Evolutionary conservation across 2,797 vertebrate genomes (phyloP).

Genomic region (Sebastes aleutianus): DNA sequence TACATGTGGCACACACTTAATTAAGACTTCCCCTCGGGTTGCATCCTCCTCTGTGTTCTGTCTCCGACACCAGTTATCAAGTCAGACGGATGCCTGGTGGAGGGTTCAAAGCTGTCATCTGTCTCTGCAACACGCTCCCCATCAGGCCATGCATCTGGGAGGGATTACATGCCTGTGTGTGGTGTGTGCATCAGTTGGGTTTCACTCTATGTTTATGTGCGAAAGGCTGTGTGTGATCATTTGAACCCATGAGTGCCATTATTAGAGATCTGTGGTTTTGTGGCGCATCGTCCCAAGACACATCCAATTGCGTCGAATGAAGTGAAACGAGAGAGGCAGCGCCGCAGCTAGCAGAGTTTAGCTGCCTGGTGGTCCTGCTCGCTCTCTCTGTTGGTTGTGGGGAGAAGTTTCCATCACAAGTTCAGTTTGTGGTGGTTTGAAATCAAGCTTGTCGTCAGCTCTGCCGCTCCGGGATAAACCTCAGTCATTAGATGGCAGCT

Average conservation of each 20-base stretch:
- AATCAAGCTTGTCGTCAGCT: constrained; percentile 42
- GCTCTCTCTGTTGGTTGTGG: constrained; percentile 3
- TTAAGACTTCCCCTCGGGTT: neutral
- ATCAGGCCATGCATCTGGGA: constrained; percentile 46
- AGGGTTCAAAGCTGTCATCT: constrained; percentile 16
- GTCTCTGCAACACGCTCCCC: constrained; percentile 18
- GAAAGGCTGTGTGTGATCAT: constrained; percentile 18
- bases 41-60: constrained; percentile 8
- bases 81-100: constrained; percentile 2
- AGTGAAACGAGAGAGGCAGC: constrained; percentile 4
- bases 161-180: constrained; percentile 41
- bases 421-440: constrained; percentile 40
- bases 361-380: constrained; percentile 43
- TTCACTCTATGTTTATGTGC: constrained; percentile 15
- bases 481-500: constrained; percentile 24
- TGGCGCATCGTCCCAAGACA: constrained; percentile 1
- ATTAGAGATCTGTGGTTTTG: constrained; percentile 32
- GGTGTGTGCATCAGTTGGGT: constrained; percentile 5
- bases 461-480: constrained; percentile 14
- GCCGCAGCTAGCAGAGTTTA: neutral
- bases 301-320: neutral
- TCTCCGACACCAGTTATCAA: constrained; percentile 12
- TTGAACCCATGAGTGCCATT: constrained; percentile 27
- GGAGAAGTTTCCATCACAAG: constrained; percentile 52
- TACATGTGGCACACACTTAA: neutral